Evolutionary conservation across 2,888 invertebrate species (phyloP), one percentile per base, ranked within the genome.

Genomic region (Panorpa germanica): DNA sequence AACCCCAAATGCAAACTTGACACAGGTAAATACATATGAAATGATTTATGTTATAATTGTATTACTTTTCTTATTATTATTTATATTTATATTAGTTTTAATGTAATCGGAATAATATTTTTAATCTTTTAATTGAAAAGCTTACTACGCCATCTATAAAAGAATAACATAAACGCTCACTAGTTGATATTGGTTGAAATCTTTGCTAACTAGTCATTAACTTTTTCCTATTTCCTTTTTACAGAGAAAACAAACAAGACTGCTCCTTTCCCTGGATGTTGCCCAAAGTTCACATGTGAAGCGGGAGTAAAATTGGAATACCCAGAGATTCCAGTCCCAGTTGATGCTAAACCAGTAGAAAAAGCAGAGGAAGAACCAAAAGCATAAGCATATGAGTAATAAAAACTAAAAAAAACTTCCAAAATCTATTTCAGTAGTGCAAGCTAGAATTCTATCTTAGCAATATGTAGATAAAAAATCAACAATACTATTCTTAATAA

Each of bases 1-100:
- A 86, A 86, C 53, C 74, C 76, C 38, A 82, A 82, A 49, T 86
- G 86, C 68, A 82, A 83, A 53, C 66, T 86, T 36, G 81, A 75
- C 42, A 63, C 63, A 37, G 55, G 55, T 55, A 45, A 37, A 33
- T 24, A 29, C 21, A 25, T 21, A 23, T 18, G 16, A 25, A 24
- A 12, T 17, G 25, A 25, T 21, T 9, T 11, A 17, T 23, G n/a
- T 20, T n/a, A 20, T n/a, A n/a, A n/a, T n/a, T n/a, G n/a, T n/a
- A n/a, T n/a, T n/a, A n/a, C n/a, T n/a, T n/a, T n/a, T 20, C 12
- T 25, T 9, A 3, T 25, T 9, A 13, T 25, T 14, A 25, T 25
- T 13, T 25, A 13, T 13, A 9, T 9, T 25, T 25, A 25, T 25
- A 10, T 10, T 11, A 5, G 13, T 25, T 11, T 25, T 11, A 25